These are phyloP conservation scores for Psittacula derbiana DNA, from an alignment of 2,797 vertebrate species.

Conservation along the genomic window DNA sequence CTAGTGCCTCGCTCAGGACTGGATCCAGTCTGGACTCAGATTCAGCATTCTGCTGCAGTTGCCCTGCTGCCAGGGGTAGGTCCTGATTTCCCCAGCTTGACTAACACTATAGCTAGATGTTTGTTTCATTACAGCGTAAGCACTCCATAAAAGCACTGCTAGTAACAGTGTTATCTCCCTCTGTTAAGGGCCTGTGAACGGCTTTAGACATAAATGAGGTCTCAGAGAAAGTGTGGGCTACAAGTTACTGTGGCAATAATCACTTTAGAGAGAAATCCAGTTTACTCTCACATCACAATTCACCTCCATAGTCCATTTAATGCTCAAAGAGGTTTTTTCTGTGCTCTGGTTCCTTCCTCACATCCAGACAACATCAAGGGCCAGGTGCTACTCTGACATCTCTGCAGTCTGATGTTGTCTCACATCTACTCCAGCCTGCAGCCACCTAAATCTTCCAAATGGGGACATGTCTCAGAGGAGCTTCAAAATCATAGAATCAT, in stretches of 20 bases:
- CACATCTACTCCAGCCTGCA: neutral
- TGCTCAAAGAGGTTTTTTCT: neutral
- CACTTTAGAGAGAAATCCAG: neutral
- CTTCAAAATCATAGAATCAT: neutral
- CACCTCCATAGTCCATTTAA: neutral
- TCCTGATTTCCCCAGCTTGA: neutral
- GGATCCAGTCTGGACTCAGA: neutral
- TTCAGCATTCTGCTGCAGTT: neutral
- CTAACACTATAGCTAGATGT: neutral
- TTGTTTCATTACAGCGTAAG: rapidly evolving
- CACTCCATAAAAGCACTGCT: neutral
- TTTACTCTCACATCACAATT: neutral
- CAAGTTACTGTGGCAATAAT: neutral
- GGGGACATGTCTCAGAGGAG: rapidly evolving
- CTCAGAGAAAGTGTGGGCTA: neutral
- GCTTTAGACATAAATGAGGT: neutral
- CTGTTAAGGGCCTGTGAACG: neutral
- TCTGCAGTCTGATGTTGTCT: neutral
- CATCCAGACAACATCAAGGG: neutral
- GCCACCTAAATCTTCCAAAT: too few relatives aligned
- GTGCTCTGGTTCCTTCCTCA: neutral
- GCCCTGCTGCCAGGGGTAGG: neutral
- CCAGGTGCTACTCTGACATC: neutral
- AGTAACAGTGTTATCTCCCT: neutral
- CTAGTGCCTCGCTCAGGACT: neutral